These are phyloP conservation scores for Saturnia japonica DNA, from an alignment of 2,888 invertebrate genomes.

Conservation along the genomic window DNA sequence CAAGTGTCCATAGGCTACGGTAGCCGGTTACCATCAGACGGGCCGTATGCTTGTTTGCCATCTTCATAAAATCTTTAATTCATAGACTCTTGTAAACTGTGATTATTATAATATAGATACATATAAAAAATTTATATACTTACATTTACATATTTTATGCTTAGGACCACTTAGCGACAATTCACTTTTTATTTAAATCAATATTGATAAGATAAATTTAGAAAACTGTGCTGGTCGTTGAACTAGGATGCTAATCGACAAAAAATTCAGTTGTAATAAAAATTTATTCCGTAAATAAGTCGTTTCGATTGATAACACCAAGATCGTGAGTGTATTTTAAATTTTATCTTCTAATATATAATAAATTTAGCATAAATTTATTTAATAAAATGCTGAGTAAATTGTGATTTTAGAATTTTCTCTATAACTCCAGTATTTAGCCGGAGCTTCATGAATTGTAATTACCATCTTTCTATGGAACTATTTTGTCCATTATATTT, in stretches of 20 bases:
- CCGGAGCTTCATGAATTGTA: too few relatives aligned
- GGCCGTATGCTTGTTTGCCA: too few relatives aligned
- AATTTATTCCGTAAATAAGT: slow-evolving; percentile 12
- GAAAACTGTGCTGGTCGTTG: slow-evolving; percentile 8
- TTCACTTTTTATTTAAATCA: slow-evolving; percentile 4
- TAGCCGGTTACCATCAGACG: too few relatives aligned
- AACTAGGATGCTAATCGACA: slow-evolving; percentile 13
- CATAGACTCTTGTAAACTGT: too few relatives aligned
- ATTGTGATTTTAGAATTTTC: too few relatives aligned
- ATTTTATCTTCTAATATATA: not conserved
- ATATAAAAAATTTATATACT: too few relatives aligned
- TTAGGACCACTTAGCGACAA: slow-evolving; percentile 8
- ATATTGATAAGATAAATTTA: slow-evolving; percentile 15
- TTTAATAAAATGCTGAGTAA: not conserved
- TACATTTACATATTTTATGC: slow-evolving; percentile 1
- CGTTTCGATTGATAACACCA: not conserved
- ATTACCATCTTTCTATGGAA: too few relatives aligned
- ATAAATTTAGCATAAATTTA: not conserved
- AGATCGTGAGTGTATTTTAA: not conserved
- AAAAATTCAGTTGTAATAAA: not conserved
- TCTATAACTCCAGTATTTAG: too few relatives aligned
- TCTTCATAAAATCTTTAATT: too few relatives aligned
- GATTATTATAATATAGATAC: too few relatives aligned
- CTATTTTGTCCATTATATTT: too few relatives aligned
- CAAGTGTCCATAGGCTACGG: too few relatives aligned